Percentiles rank a stretch among this genome's conserved stretches.
phyloP scores from a whole-genome alignment of 2,888 invertebrate genomes.

The Brachyptera putata region DNA sequence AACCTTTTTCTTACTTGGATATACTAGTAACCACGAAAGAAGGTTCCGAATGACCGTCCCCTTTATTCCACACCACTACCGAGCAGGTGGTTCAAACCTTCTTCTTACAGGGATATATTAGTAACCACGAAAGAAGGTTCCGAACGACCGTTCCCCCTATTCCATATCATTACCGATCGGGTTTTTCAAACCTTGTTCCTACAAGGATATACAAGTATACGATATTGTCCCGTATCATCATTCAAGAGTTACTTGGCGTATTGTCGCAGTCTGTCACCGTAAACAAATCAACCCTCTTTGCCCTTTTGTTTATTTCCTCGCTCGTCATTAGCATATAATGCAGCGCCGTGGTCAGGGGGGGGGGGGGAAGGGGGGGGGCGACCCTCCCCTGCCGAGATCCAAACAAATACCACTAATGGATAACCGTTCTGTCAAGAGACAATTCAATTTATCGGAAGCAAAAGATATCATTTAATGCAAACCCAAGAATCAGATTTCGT shows the following conservation, averaged over 20 bases:
- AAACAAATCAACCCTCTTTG: background rate
- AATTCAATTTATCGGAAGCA: background rate
- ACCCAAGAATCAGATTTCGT: background rate
- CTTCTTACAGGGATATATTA: no score
- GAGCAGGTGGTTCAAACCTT: no score
- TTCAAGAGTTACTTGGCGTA: background rate
- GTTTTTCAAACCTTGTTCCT: no score
- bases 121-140: no score
- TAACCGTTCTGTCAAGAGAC: background rate
- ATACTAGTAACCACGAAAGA: no score
- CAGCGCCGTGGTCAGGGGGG: background rate
- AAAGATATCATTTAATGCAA: background rate
- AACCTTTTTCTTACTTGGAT: no score
- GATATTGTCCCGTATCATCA: background rate
- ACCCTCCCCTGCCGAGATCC: background rate
- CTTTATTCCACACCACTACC: no score
- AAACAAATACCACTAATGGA: slow-evolving; percentile 3
- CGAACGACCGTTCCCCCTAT: no score
- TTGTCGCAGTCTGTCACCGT: slow-evolving; percentile 6
- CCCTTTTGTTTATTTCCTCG: background rate
- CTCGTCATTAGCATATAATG: background rate
- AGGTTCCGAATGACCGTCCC: no score
- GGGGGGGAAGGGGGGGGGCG: no score
- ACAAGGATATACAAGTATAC: no score
- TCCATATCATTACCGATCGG: no score